Base-by-base conservation (phyloP, 2,797 vertebrate species). In the Artibeus lituratus region DNA sequence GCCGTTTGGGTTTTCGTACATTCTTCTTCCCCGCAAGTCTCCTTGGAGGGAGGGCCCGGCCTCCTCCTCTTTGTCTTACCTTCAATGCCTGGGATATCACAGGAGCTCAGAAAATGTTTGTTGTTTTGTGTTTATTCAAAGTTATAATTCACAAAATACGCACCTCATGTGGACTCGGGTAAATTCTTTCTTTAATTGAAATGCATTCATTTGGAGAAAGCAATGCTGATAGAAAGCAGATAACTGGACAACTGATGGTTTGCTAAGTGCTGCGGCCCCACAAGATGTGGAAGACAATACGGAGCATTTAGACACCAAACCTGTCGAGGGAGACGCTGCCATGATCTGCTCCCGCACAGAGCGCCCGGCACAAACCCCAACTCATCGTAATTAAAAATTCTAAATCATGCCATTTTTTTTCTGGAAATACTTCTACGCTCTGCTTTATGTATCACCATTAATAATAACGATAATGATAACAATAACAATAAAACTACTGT, bases 91-190 rank as follows among this genome's bases (percentile, higher is more conserved):
- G 49, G 59, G 59, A 26, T 96, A 90, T 90, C 89, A 44, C 35
- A 96, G 95, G 93, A 81, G 53, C 96, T 93, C 96, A 94, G 96
- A 92, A 95, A 94, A 94, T 42, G 55, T 89, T 94, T 94, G 83
- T 91, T 94, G 88, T 94, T 96, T 96, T 89, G 92, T 97, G 95
- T 97, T 89, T 57, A 94, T 96, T 95, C 92, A 81, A 95, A 96
- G 95, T 96, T 94, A 49, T 97, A 92, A 96, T 97, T 97, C 96
- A 91, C 96, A 97, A 96, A 97, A 96, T 87, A 97, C 96, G 96
- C 91, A 82, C 92, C n/a, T 67, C 69, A 53, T 44, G 51, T 96
- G 95, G 77, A 87, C 95, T 88, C 12, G 22, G 42, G 76, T 92
- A 89, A 97, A 95, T 95, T 88, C 90, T 67, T 85, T 39, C 92